These are phyloP conservation scores for Lates calcarifer DNA, from an alignment of 2,113 vertebrate genomes.

Conservation along the genomic window DNA sequence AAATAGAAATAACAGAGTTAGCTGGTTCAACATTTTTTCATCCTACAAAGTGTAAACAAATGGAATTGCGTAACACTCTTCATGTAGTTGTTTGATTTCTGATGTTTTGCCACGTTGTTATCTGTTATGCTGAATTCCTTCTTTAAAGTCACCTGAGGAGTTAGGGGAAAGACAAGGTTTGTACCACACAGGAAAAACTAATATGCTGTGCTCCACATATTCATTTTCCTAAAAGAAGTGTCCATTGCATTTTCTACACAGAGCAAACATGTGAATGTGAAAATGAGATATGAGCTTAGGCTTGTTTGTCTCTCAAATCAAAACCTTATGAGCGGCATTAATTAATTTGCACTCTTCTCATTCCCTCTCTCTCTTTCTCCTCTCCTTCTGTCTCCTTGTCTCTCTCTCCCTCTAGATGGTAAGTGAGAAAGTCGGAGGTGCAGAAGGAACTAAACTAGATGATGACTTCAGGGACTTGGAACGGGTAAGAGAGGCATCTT, in stretches of 20 bases:
- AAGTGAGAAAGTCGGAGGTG: constrained; percentile 97
- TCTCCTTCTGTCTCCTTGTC: not conserved
- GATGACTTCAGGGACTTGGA: constrained; percentile 98
- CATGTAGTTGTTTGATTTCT: not conserved
- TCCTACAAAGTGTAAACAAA: constrained; percentile 15
- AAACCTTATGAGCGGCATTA: constrained; percentile 42
- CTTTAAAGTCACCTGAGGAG: not conserved
- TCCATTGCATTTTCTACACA: not conserved
- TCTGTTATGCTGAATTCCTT: not conserved
- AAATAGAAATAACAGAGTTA: not conserved
- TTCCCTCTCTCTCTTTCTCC: not conserved
- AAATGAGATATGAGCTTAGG: not conserved
- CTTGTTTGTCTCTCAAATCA: constrained; percentile 32
- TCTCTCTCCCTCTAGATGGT: constrained; percentile 87
- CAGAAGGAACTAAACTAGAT: constrained; percentile 96
- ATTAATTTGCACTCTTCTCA: constrained; percentile 20
- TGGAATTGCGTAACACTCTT: constrained; percentile 24
- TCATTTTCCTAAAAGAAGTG: not conserved
- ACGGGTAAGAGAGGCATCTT: constrained; percentile 84
- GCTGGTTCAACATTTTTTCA: not conserved
- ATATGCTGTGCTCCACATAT: not conserved
- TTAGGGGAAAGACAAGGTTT: not conserved
- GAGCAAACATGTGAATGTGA: constrained; percentile 5
- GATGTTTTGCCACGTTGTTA: not conserved
- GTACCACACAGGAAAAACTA: not conserved